These are phyloP conservation scores for Oriolus oriolus DNA, from an alignment of 2,113 vertebrate species.

Conservation along the genomic window DNA sequence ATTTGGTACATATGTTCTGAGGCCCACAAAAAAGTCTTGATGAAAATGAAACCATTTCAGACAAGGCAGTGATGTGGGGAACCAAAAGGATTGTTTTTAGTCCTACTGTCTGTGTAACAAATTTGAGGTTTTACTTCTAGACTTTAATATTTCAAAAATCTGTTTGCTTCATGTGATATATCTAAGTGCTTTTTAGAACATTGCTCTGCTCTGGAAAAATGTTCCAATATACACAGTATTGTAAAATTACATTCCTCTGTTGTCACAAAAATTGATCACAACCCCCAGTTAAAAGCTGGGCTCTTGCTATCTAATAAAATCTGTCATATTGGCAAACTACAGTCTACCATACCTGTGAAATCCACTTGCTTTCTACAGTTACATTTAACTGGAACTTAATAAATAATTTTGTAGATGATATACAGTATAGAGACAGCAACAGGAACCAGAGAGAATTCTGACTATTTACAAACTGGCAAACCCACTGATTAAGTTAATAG, in stretches of 20 bases:
- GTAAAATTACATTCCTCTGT: not conserved
- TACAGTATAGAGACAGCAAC: not conserved
- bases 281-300: not conserved
- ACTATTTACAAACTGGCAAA: not conserved
- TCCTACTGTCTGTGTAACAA: not conserved
- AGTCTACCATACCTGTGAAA: not conserved
- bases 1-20: constrained; percentile 33
- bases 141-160: not conserved
- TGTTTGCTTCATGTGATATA: not conserved
- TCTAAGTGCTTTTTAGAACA: not conserved
- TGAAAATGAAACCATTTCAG: not conserved
- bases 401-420: not conserved
- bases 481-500: not conserved
- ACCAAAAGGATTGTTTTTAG: not conserved
- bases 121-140: not conserved
- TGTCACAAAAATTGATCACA: not conserved
- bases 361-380: not conserved
- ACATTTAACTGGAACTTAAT: not conserved
- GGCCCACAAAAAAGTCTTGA: not conserved
- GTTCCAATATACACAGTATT: not conserved
- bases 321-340: not conserved
- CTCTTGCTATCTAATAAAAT: not conserved
- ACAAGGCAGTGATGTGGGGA: not conserved
- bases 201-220: not conserved
- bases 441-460: not conserved